Conservation (phyloP, 1,140 invertebrate genomes). For the Drosophila ananassae region DNA sequence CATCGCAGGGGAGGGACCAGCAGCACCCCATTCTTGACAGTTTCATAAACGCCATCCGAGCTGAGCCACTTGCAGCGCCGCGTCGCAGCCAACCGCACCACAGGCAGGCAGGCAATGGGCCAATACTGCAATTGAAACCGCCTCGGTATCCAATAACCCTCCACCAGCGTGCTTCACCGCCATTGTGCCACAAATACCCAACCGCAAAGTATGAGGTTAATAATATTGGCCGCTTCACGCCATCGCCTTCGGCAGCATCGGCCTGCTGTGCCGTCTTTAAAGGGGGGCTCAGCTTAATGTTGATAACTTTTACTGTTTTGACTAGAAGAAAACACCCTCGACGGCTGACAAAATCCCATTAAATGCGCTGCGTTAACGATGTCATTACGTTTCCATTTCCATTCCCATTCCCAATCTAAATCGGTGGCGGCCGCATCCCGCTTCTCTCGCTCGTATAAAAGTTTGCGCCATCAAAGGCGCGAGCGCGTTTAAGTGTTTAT, state of each 20-base stretch:
- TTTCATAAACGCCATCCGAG: constrained; percentile 68
- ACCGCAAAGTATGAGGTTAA: constrained; percentile 75
- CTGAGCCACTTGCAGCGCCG: constrained; percentile 62
- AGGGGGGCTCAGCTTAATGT: constrained; percentile 57
- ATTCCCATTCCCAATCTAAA: constrained; percentile 34
- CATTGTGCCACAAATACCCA: constrained; percentile 24
- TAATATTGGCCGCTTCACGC: constrained; percentile 40
- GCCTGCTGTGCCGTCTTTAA: constrained; percentile 46
- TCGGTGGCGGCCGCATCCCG: constrained; percentile 34
- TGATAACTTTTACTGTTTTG: constrained; percentile 70
- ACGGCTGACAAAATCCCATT: constrained; percentile 49
- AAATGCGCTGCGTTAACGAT: constrained; percentile 74
- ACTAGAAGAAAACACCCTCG: constrained; percentile 24
- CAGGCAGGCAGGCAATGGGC: constrained; percentile 64
- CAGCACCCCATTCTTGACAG: constrained; percentile 57
- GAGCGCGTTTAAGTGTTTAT: constrained; percentile 81
- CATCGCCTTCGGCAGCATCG: not conserved
- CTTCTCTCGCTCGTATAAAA: constrained; percentile 50
- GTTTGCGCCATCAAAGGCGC: constrained; percentile 76
- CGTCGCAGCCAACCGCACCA: constrained; percentile 51
- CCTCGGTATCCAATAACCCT: not conserved
- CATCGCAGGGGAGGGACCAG: constrained; percentile 21
- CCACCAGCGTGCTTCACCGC: not conserved
- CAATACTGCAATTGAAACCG: constrained; percentile 62
- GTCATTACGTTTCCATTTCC: constrained; percentile 63